Base-by-base conservation (phyloP, 2,888 invertebrate species). In the Plemyria rubiginata region DNA sequence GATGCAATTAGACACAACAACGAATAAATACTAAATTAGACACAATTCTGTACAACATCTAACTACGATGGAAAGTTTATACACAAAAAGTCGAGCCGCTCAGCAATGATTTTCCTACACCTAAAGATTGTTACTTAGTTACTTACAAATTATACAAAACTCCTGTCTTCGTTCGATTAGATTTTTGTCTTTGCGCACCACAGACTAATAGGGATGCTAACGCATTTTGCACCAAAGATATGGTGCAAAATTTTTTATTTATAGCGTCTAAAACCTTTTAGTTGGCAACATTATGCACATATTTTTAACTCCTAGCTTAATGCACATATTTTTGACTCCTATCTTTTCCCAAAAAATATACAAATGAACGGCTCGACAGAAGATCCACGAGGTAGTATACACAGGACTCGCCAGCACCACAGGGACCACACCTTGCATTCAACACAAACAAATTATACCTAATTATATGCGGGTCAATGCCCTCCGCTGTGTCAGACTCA, bases 391-490 rank as follows among this genome's bases (percentile, higher is more conserved):
- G 53, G 58, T 54, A 60, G 40, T 62, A 36, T 54, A 70, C 77
- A 73, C 70, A 73, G 65, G 64, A 66, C 56, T 72, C 67, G 75
- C 82, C 76, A 75, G 77, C 78, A 80, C 83, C 80, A 78, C 72
- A 54, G 74, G 74, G 77, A 76, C 65, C 61, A 66, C 45, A 50
- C 62, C 65, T 64, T 54, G 65, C 66, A 67, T 68, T 68, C 71
- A 78, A 73, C 63, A 75, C 73, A 77, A 67, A 70, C 69, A 78
- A 77, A 72, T 69, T 78, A 79, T 92, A 92, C 92, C 92, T 92
- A 92, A 92, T 91, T 55, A 90, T 71, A 55, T 79, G 81, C 55
- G 84, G 83, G 74, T 77, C 78, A 72, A 80, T 72, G 60, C 82
- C 85, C 78, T 82, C 85, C 72, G 78, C 82, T 58, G 73, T 72